phyloP scores from a whole-genome alignment of 2,888 invertebrate species.

The Himalopsyche kuldschensis region DNA sequence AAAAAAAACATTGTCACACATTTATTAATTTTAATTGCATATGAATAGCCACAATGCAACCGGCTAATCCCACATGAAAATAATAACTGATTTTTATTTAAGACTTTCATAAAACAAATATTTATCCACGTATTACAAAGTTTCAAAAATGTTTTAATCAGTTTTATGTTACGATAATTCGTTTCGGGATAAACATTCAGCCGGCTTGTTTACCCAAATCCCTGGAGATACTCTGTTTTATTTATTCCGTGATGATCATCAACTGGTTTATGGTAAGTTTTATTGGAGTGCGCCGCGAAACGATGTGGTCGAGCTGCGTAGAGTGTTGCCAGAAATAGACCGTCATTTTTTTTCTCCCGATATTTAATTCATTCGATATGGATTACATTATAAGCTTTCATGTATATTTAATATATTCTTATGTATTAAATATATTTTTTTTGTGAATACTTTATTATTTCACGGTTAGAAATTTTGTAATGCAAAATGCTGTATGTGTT shows the following conservation, averaged over 20 bases:
- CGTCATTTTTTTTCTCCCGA: neutral
- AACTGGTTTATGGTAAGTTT: constrained; percentile 1
- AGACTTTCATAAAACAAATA: neutral
- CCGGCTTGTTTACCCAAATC: neutral
- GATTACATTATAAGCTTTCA: no score
- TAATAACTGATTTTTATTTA: neutral
- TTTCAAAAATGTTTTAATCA: neutral
- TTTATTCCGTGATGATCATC: constrained; percentile 1
- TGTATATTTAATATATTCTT: no score
- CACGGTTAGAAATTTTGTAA: no score
- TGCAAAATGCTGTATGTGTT: no score
- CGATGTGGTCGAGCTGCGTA: neutral
- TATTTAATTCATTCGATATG: no score
- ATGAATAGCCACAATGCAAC: no score
- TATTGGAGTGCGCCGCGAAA: neutral
- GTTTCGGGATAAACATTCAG: neutral
- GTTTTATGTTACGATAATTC: neutral
- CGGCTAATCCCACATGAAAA: no score
- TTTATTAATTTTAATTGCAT: no score
- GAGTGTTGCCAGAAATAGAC: neutral
- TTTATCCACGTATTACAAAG: neutral
- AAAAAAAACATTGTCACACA: no score
- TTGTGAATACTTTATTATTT: no score
- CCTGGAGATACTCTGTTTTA: neutral
- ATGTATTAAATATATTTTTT: no score